These are phyloP conservation scores for Achroia grisella DNA, from an alignment of 1,140 invertebrate genomes.

Conservation along the genomic window DNA sequence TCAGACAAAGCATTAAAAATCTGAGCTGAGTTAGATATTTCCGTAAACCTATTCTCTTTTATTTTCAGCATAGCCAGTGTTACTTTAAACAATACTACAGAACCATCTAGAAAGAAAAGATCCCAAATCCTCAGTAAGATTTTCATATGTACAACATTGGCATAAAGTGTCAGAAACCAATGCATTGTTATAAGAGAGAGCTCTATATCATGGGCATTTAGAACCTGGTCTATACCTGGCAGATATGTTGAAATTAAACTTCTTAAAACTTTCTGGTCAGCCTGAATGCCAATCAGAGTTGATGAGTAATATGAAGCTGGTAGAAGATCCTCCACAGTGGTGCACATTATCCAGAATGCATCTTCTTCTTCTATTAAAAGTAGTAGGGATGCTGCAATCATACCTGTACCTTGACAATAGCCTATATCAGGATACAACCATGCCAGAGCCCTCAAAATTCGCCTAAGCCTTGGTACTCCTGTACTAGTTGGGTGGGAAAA, in stretches of 20 bases:
- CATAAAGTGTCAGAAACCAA: constrained; percentile 99
- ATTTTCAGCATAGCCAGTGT: constrained; percentile 96
- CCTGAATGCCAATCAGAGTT: constrained; percentile 93
- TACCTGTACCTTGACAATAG: constrained; percentile 97
- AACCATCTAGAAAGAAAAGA: constrained; percentile 96
- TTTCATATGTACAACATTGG: constrained; percentile 98
- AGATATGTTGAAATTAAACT: constrained; percentile 93
- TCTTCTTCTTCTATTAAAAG: constrained; percentile 98
- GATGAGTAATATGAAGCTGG: constrained; percentile 98
- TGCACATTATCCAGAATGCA: constrained; percentile 99
- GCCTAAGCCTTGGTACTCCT: constrained; percentile 90
- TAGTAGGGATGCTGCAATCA: constrained; percentile 96
- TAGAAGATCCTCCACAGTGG: constrained; percentile 97
- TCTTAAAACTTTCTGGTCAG: constrained; percentile 94
- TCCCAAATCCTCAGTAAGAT: constrained; percentile 97
- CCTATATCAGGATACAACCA: constrained; percentile 99
- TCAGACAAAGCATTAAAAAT: constrained; percentile 98
- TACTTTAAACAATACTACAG: constrained; percentile 96
- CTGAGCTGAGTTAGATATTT: constrained; percentile 93
- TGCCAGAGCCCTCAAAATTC: constrained; percentile 93
- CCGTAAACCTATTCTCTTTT: constrained; percentile 88
- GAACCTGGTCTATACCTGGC: constrained; percentile 90
- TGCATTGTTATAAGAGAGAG: constrained; percentile 96
- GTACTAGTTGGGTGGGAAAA: constrained; percentile 94
- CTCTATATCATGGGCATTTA: constrained; percentile 96